phyloP scores from a whole-genome alignment of 2,797 vertebrate genomes.

The Darevskia mixta region DNA sequence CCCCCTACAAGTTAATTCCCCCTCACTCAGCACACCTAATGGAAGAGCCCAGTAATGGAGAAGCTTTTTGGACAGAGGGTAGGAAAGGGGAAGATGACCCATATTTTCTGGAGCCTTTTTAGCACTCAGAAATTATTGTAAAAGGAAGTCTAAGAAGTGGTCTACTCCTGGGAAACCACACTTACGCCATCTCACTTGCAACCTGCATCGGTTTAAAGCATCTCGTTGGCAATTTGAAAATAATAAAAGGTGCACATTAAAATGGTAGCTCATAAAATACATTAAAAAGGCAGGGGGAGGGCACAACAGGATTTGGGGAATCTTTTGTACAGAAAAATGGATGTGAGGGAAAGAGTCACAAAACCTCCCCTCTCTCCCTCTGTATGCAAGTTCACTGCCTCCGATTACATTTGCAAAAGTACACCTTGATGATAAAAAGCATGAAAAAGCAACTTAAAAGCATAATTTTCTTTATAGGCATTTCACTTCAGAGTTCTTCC shows the following conservation, averaged over 20 bases:
- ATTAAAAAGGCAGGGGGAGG: slow-evolving; percentile 6
- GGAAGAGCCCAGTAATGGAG: slow-evolving; percentile 48
- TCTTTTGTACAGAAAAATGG: slow-evolving; percentile 29
- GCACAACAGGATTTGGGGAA: neutral
- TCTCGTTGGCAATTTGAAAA: slow-evolving; percentile 28
- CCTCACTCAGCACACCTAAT: slow-evolving; percentile 8
- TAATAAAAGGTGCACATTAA: neutral
- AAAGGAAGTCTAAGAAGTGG: slow-evolving; percentile 24
- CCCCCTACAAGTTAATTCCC: slow-evolving; percentile 17
- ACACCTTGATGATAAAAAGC: slow-evolving; percentile 25
- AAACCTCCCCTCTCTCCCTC: neutral
- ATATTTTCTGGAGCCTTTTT: slow-evolving; percentile 54
- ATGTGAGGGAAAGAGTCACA: neutral
- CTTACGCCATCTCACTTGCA: neutral
- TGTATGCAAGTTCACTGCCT: neutral
- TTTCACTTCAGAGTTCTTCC: slow-evolving; percentile 53
- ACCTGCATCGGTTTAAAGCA: neutral
- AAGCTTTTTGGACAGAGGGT: neutral
- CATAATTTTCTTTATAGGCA: slow-evolving; percentile 44
- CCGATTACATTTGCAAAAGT: slow-evolving; percentile 49
- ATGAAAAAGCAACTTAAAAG: slow-evolving; percentile 59
- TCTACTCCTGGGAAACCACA: slow-evolving; percentile 1
- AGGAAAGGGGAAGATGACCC: slow-evolving; percentile 54
- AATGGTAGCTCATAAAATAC: slow-evolving; percentile 20
- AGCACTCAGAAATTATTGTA: slow-evolving; percentile 62